phyloP scores from a whole-genome alignment of 2,797 vertebrate genomes.

The Tapera naevia region DNA sequence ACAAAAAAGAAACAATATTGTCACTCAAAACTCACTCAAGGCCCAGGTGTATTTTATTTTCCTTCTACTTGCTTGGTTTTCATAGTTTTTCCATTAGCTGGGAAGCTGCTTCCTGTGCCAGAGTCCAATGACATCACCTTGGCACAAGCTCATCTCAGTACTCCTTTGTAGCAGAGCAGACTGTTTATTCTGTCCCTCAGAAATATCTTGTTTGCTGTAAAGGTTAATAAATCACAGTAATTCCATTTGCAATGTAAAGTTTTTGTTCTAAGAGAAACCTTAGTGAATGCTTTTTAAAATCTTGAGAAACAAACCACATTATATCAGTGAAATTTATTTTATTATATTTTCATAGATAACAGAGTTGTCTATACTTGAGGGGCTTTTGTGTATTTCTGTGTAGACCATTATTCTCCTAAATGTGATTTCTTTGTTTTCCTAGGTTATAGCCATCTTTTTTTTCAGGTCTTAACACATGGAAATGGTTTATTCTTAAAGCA shows the following conservation, averaged over 20 bases:
- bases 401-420: neutral
- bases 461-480: neutral
- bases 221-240: neutral
- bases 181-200: neutral
- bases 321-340: neutral
- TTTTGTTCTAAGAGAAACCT: neutral
- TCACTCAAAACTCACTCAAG: neutral
- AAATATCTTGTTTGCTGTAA: slow-evolving; percentile 26
- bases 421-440: neutral
- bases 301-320: neutral
- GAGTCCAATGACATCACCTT: neutral
- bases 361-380: neutral
- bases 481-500: neutral
- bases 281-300: neutral
- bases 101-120: neutral
- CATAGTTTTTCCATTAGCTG: neutral
- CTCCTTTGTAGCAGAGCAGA: neutral
- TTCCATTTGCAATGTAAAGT: neutral
- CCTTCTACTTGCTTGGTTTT: neutral
- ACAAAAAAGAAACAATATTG: slow-evolving; percentile 5
- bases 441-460: neutral
- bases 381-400: neutral
- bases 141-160: neutral
- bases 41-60: neutral
- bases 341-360: neutral